phyloP scores from a whole-genome alignment of 2,113 vertebrate species.

The Tenebrosternarchus preto region DNA sequence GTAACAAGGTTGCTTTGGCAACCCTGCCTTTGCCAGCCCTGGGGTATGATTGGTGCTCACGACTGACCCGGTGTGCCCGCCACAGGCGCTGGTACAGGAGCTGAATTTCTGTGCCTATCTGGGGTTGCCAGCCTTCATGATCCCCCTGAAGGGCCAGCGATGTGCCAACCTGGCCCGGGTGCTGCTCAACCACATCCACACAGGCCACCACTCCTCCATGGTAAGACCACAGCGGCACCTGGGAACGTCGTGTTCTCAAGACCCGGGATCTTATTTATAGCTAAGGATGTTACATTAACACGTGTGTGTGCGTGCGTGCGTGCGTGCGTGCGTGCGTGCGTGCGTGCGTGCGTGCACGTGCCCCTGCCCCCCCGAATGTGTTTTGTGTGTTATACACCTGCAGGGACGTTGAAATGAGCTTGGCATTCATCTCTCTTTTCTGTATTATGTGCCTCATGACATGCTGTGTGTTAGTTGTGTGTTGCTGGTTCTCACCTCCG shows the following conservation, averaged over 20 bases:
- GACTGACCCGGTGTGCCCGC: constrained; percentile 24
- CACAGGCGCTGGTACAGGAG: constrained; percentile 86
- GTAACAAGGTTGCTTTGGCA: not conserved
- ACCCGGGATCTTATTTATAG: not conserved
- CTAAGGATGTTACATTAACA: not conserved
- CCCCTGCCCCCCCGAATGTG: too few relatives aligned
- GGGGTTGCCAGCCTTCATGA: constrained; percentile 87
- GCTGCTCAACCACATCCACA: constrained; percentile 88
- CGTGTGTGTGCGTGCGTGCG: too few relatives aligned
- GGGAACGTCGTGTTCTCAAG: not conserved
- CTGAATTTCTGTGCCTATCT: constrained; percentile 90
- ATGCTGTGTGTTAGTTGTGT: constrained; percentile 16
- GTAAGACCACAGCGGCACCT: constrained; percentile 64
- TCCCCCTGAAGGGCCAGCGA: constrained; percentile 78
- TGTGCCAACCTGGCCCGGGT: constrained; percentile 86
- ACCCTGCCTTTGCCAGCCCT: constrained; percentile 8
- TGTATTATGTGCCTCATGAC: not conserved
- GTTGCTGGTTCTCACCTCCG: not conserved
- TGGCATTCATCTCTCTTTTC: constrained; percentile 3
- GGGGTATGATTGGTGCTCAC: not conserved
- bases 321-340: too few relatives aligned
- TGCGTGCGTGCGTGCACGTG: not conserved
- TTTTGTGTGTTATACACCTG: not conserved
- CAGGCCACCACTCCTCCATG: constrained; percentile 88
- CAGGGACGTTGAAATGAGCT: constrained; percentile 9